phyloP scores from a whole-genome alignment of 2,113 vertebrate species.

The Glaucomys volans region DNA sequence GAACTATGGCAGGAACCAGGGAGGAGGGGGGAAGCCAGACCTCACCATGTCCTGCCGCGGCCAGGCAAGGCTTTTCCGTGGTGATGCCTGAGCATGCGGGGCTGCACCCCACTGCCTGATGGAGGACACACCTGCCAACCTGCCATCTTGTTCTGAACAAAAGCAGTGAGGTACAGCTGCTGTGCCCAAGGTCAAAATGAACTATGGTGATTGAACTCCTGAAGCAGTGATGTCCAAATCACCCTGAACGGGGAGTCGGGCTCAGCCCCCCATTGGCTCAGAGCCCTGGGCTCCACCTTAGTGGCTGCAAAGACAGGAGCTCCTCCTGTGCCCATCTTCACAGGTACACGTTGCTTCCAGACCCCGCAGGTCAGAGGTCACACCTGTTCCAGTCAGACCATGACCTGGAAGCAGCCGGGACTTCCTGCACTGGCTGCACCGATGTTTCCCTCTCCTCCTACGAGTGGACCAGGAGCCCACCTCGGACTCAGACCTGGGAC shows the following conservation, averaged over 20 bases:
- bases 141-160: no score
- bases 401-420: not conserved
- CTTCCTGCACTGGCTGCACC: rapidly evolving
- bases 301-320: not conserved
- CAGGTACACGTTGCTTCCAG: rapidly evolving
- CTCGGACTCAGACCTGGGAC: not conserved
- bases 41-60: not conserved
- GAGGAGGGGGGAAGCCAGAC: rapidly evolving
- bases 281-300: not conserved
- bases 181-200: not conserved
- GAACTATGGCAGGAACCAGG: no score
- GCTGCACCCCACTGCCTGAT: rapidly evolving
- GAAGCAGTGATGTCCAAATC: not conserved
- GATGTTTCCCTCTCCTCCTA: not conserved
- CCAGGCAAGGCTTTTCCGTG: rapidly evolving
- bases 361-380: rapidly evolving
- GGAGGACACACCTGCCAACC: rapidly evolving
- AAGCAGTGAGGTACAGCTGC: no score
- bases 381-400: not conserved
- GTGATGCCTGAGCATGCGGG: rapidly evolving
- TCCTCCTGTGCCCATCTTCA: not conserved
- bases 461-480: not conserved
- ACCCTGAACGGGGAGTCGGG: not conserved
- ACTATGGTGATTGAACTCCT: rapidly evolving
- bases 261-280: not conserved